Base-by-base conservation (phyloP, 2,888 invertebrate genomes). In the Abrostola triplasia region DNA sequence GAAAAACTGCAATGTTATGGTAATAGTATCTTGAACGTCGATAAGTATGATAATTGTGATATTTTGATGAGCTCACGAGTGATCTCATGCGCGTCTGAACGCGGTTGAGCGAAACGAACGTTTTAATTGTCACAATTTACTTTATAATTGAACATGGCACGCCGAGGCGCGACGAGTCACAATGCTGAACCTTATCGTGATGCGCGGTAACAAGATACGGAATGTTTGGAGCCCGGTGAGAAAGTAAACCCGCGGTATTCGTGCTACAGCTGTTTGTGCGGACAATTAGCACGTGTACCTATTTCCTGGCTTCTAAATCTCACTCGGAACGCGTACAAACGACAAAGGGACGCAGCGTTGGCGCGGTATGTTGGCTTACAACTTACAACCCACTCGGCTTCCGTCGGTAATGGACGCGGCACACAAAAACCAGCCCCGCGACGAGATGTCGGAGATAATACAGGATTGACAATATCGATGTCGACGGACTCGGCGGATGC, bases 41-140 rank as follows among this genome's bases (percentile, higher is more conserved):
- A 74, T 73, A 68, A 66, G 56, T 72, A 74, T 67, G 74, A 68
- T 83, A 79, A 78, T 83, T 78, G 76, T 61, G 70, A 81, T 83
- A 86, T 84, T 85, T 76, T 77, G 87, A 90, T 91, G 90, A 92
- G 85, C 83, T 89, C 91, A 92, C 76, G 76, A 84, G 82, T 91
- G 92, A 92, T 85, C 87, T 92, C 92, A 92, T 88, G 80, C 79
- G 75, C 59, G 68, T 73, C 77, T 72, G 72, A 51, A 41, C 41
- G 67, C 74, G 66, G 69, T 78, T 72, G 80, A 82, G 81, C 81
- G 80, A 74, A 81, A 80, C 84, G 80, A 85, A 86, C 84, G 75
- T 80, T 87, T 86, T 90, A 89, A 90, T 90, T 90, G 87, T 82
- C 74, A 84, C 88, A 87, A 88, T 88, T 86, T 84, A 79, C 79